Evolutionary conservation across 1,140 invertebrate genomes (phyloP), one percentile per base, ranked within the genome.

Genomic region (Trichonephila inaurata): DNA sequence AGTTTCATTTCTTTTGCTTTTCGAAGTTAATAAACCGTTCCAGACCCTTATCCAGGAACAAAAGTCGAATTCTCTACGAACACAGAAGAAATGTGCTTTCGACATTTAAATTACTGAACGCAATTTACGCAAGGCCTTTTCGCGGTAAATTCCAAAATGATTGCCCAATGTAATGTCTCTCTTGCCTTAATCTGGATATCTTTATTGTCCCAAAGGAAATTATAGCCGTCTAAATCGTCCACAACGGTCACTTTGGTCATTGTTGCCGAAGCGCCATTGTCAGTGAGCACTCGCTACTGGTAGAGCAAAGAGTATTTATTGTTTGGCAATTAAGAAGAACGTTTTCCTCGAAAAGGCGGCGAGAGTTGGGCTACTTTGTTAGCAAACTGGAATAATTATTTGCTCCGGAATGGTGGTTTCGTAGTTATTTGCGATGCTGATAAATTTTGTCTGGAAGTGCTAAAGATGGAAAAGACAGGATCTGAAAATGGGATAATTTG

Each of bases 251-350:
- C 33, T 77, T 64, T 77, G 24, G n/a, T 28, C 16, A 77, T 77
- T 33, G 72, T 77, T 77, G 16, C 18, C 72, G 33, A 77, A 77
- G 72, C 16, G 72, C 72, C 24, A 40, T 77, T 77, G 72, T 77
- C 72, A 77, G 33, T 40, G 33, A 40, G 16, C 24, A 24, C 72
- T 77, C 28, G 72, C 72, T 77, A 77, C 72, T 77, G 24, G 24
- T 77, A 33, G 40, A 28, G 72, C 33, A 77, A 77, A 28, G 33
- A 40, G 24, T 77, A 77, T 33, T 28, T 77, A 33, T 33, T 40
- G 24, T 33, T 24, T 18, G 7, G 24, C 72, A 77, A 77, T 77
- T 77, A 40, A 40, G 72, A 77, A 24, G 5, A 28, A 33, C 14
- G 10, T 33, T 77, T 28, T 64, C 72, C 33, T 4, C 33, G 33